Evolutionary conservation across 1,140 invertebrate genomes (phyloP), one percentile per base, ranked within the genome.

Genomic region (Drosophila parabipectinata): DNA sequence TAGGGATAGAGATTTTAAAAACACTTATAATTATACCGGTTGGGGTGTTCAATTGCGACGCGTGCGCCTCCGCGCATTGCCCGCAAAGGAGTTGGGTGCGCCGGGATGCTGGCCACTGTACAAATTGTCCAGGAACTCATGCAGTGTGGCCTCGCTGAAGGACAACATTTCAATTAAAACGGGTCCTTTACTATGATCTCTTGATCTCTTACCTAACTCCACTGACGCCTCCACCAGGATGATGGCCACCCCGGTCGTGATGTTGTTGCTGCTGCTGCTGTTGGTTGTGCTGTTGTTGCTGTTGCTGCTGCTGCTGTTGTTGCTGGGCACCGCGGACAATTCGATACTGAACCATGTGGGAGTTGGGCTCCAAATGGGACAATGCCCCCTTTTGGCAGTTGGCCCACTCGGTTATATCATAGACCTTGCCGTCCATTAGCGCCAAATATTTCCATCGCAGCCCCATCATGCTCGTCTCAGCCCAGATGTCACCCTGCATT

Each of bases 361-460:
- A 96, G 92, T 98, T 97, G 8, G 97, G 95, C 91, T 95, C 94
- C 57, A 97, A 92, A 92, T 97, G 96, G 74, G 95, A 95, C 60
- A 97, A 92, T 85, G 96, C 96, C 71, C 95, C 94, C 78, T 96
- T 97, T 93, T 98, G 97, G 93, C 98, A 98, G 69, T 96, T 95
- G 37, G 97, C 98, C 98, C 98, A 98, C 91, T 98, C 97, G 28
- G 97, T 98, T 59, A 99, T 98, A 92, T 98, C 97, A 91, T 98
- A 98, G 10, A 98, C 95, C 63, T 95, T 96, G 47, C 96, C 96
- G 92, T 98, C 98, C 97, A 98, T 98, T 77, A 98, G 97, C n/a
- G 98, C 97, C 92, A 97, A 98, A 93, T 98, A 98, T 93, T 97
- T 95, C 96, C 97, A 98, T 44, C 96, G 93, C 72, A 98, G 95